Evolutionary conservation across 1,140 invertebrate species (phyloP).

Genomic region (Neuroterus valhalla): DNA sequence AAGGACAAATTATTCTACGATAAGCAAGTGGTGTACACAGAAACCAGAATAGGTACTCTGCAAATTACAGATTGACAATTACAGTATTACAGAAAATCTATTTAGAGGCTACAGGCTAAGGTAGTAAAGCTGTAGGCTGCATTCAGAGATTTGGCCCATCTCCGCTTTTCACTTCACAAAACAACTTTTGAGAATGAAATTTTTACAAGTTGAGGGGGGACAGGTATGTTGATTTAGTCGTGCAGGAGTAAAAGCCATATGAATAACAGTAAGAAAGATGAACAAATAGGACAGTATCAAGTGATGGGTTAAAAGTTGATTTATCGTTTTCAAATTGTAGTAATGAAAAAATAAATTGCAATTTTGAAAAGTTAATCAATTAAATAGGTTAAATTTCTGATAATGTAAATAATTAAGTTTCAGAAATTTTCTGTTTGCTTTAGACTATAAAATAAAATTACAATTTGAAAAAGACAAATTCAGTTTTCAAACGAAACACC

Average conservation of each 20-base stretch:
- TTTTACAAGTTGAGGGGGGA: slow-evolving; percentile 9
- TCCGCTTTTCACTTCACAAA: background rate
- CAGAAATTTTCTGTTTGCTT: no score
- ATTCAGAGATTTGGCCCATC: slow-evolving; percentile 1
- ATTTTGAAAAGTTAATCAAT: no score
- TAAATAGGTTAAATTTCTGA: no score
- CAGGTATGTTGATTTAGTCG: background rate
- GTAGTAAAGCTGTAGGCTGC: slow-evolving; percentile 64
- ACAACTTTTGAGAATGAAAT: slow-evolving; percentile 2
- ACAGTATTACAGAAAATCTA: slow-evolving; percentile 55
- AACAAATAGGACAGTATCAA: no score
- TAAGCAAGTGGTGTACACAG: slow-evolving; percentile 17
- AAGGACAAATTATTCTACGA: slow-evolving; percentile 18
- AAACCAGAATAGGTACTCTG: slow-evolving; percentile 9
- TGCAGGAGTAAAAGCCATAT: slow-evolving; percentile 6
- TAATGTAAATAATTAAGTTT: no score
- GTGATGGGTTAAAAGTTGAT: no score
- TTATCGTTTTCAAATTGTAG: no score
- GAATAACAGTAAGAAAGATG: no score
- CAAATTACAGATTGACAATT: slow-evolving; percentile 37
- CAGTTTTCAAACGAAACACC: background rate
- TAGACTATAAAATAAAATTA: background rate
- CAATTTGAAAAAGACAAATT: slow-evolving; percentile 1
- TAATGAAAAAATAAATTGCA: no score
- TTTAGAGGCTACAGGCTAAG: slow-evolving; percentile 74